Percentiles rank a stretch among this genome's conserved stretches.
Evolutionary conservation across 1,140 invertebrate species (phyloP).

Genomic region (Drosophila fuyamai): DNA sequence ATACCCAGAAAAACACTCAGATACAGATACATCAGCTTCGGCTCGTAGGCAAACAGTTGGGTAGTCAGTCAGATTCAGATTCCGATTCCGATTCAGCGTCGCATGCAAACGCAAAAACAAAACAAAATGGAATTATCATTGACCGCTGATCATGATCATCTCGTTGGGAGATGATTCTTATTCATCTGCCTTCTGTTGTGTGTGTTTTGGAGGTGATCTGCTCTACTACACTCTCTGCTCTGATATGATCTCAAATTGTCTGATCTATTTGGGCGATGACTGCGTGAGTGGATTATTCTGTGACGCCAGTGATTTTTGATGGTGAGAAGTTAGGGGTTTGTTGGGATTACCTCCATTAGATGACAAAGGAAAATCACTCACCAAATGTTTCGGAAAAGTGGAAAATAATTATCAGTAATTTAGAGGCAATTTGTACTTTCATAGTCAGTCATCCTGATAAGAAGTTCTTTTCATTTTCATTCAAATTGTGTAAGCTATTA

Average conservation of each 20-base stretch:
- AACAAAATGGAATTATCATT: constrained; percentile 61
- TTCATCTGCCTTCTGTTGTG: constrained; percentile 32
- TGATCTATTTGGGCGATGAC: constrained; percentile 34
- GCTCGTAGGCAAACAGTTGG: constrained; percentile 27
- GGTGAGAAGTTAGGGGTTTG: constrained; percentile 8
- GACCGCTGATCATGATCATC: constrained; percentile 51
- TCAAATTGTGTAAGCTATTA: too few species aligned
- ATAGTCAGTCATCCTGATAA: too few species aligned
- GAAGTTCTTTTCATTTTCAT: too few species aligned
- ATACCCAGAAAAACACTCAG: constrained; percentile 15
- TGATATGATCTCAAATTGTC: constrained; percentile 19
- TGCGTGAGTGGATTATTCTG: constrained; percentile 27
- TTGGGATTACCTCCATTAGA: constrained; percentile 11
- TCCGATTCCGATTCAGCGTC: constrained; percentile 44
- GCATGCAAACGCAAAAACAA: constrained; percentile 66
- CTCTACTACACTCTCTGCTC: constrained; percentile 10
- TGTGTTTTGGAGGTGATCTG: constrained; percentile 28
- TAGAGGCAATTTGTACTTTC: background rate
- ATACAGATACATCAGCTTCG: constrained; percentile 25
- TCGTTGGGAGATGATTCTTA: constrained; percentile 25
- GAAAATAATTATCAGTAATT: background rate
- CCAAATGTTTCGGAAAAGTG: background rate
- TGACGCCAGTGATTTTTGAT: constrained; percentile 14
- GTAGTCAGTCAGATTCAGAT: constrained; percentile 47
- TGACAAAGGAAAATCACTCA: constrained; percentile 1